Conservation (phyloP, 2,797 vertebrate genomes). For the Antrozous pallidus region DNA sequence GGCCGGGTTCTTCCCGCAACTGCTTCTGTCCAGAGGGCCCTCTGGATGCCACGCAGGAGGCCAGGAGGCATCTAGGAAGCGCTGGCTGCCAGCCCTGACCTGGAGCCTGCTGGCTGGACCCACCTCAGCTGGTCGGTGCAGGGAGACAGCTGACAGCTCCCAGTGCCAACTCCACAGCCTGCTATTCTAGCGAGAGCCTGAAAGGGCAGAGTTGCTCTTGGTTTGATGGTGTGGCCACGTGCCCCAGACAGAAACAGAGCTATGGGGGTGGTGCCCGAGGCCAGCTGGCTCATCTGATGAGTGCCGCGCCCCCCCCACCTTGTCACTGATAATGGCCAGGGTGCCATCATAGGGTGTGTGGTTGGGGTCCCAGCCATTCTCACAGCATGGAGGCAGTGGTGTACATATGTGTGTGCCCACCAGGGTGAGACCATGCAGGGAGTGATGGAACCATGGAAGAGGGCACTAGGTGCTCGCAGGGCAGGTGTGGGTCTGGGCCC, state of each 20-base stretch:
- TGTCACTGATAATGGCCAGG: not conserved
- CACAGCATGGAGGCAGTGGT: not conserved
- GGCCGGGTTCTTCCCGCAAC: not conserved
- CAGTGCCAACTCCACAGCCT: not conserved
- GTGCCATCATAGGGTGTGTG: not conserved
- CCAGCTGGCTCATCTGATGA: not conserved
- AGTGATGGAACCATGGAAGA: not conserved
- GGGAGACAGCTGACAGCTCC: not conserved
- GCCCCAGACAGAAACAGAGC: not conserved
- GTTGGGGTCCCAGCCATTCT: not conserved
- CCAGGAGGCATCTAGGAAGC: not conserved
- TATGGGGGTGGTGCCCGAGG: not conserved
- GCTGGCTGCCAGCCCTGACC: not conserved
- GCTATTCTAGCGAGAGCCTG: constrained; percentile 26
- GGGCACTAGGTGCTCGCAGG: not conserved
- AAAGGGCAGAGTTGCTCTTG: constrained; percentile 48
- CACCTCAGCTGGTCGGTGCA: not conserved
- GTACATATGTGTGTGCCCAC: not conserved
- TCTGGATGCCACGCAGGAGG: not conserved
- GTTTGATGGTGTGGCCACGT: not conserved
- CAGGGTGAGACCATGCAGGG: not conserved
- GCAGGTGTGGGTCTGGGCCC: not conserved
- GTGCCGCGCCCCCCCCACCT: not conserved
- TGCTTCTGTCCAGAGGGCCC: not conserved
- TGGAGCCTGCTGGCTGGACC: not conserved